Evolutionary conservation across 2,888 invertebrate genomes (phyloP), one percentile per base, ranked within the genome.

Genomic region (Eubasilissa splendida): DNA sequence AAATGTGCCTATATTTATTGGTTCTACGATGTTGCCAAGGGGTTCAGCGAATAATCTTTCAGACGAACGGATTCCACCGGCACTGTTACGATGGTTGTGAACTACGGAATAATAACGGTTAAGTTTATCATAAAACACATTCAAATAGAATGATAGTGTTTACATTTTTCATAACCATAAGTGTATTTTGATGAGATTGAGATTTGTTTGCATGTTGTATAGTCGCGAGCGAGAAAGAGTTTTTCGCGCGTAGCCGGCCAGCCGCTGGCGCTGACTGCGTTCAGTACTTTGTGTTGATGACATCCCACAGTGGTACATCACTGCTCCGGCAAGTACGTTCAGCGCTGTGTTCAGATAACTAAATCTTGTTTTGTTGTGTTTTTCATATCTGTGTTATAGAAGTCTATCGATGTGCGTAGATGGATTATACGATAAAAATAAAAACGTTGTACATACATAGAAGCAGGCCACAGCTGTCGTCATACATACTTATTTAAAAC

Each of bases 111-210:
- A 42, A 68, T 52, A 68, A 14, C 14, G 3, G 68, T 73, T 56
- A 56, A 58, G 56, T 50, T 73, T 31, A 56, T 56, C 31, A 56
- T 73, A n/a, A 33, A 58, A 58, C 71, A 73, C 58, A 73, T 56
- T 73, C 71, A 73, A 56, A 11, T 14, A 56, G 56, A 56, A 56
- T 56, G 56, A 73, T 58, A 54, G 12, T 54, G 71, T 71, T 54
- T 71, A 54, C 42, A 66, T 66, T 42, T 50, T 68, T 68, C 68
- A 42, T 50, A 52, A 68, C 42, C 42, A 50, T 8, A 10, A 14
- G 14, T 33, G 33, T 53, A 70, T 12, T 31, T 56, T 73, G 56
- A n/a, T 31, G 56, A 22, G 71, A 73, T 73, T 31, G 56, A 22
- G 71, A 73, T 73, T 73, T 56, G 56, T 73, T 22, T 1, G 22